These are phyloP conservation scores for Dilophus febrilis DNA, from an alignment of 2,888 invertebrate species.

Conservation along the genomic window DNA sequence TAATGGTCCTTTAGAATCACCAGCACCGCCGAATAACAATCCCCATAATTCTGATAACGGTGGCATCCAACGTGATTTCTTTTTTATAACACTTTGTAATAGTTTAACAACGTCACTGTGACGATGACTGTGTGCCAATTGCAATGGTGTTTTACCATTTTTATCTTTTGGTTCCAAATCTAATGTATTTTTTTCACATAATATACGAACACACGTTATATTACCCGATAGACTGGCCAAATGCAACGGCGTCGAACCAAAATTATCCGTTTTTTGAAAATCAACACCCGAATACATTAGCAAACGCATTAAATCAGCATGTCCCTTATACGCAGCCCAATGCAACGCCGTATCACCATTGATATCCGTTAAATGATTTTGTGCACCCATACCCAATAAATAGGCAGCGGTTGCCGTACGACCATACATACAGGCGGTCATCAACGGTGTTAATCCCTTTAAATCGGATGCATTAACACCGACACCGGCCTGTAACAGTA, in stretches of 20 bases:
- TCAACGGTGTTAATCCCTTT: constrained; percentile 75
- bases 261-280: constrained; percentile 77
- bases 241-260: constrained; percentile 82
- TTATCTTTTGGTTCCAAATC: constrained; percentile 76
- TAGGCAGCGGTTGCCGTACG: constrained; percentile 80
- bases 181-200: constrained; percentile 82
- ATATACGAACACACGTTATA: constrained; percentile 65
- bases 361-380: constrained; percentile 71
- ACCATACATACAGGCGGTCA: constrained; percentile 88
- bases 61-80: constrained; percentile 71
- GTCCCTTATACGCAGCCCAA: constrained; percentile 89
- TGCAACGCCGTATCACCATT: constrained; percentile 87
- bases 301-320: constrained; percentile 70
- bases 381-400: constrained; percentile 75
- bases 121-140: constrained; percentile 75
- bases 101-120: constrained; percentile 71
- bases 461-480: constrained; percentile 80
- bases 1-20: constrained; percentile 76
- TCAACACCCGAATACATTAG: constrained; percentile 84
- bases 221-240: constrained; percentile 79
- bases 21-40: constrained; percentile 75
- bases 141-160: constrained; percentile 80
- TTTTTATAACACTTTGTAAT: constrained; percentile 63
- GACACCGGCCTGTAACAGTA: constrained; percentile 60
- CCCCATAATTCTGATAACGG: constrained; percentile 79